Conservation (phyloP, 2,113 vertebrate genomes). For the Casuarius casuarius region DNA sequence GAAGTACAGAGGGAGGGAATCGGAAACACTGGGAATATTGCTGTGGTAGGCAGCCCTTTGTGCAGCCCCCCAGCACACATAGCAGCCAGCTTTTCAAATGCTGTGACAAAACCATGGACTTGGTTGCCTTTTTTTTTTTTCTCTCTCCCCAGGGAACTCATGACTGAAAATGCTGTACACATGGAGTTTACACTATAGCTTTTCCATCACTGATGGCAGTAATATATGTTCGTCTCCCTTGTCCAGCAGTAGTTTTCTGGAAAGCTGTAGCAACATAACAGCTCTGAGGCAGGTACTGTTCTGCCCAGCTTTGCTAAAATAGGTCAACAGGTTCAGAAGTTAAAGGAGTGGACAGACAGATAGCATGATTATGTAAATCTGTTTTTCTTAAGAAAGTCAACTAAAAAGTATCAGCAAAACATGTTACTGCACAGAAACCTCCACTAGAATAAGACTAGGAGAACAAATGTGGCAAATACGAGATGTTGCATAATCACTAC, state of each 20-base stretch:
- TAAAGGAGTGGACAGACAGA: background rate
- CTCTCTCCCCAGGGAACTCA: background rate
- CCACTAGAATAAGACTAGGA: background rate
- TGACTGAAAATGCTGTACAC: background rate
- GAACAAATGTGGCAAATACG: background rate
- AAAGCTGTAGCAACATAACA: background rate
- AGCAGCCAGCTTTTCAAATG: background rate
- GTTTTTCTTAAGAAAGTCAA: background rate
- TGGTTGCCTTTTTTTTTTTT: background rate
- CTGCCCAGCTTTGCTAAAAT: background rate
- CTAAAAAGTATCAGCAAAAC: background rate
- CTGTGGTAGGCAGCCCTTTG: background rate
- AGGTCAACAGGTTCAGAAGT: background rate
- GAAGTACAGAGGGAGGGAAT: background rate
- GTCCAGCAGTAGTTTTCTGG: background rate
- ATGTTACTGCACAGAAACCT: background rate
- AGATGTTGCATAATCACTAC: background rate
- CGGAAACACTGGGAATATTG: rapidly evolving
- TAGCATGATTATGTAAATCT: background rate
- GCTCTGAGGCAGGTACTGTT: background rate
- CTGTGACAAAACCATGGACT: background rate
- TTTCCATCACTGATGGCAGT: background rate
- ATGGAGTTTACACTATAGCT: background rate
- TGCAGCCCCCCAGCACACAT: background rate
- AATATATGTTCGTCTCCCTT: background rate